A percentile compares a stretch with the other conserved stretches of the same genome.
Conservation (phyloP, 2,113 vertebrate genomes). For the Ovis canadensis region DNA sequence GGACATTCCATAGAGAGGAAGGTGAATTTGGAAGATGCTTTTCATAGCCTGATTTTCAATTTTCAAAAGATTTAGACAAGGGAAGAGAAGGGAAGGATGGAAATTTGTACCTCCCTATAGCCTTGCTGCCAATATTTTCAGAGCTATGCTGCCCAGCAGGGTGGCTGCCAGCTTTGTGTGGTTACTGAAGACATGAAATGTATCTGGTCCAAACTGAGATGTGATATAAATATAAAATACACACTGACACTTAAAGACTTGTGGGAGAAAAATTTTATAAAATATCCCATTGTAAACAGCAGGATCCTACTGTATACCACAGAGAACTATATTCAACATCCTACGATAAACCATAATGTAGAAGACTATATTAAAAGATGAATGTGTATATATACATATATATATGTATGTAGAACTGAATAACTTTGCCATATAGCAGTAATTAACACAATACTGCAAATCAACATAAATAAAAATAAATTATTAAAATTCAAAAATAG, state of each 20-base stretch:
- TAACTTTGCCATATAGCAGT: not conserved
- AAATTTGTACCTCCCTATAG: not conserved
- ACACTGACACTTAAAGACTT: not conserved
- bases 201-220: not conserved
- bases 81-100: not conserved
- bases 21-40: constrained; percentile 44
- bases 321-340: not conserved
- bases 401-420: not conserved
- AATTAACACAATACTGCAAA: not conserved
- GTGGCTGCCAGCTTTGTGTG: not conserved
- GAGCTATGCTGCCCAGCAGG: not conserved
- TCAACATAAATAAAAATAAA: not conserved
- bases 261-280: not conserved
- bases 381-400: not conserved
- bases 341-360: not conserved
- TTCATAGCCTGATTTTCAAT: not conserved
- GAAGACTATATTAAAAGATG: not conserved
- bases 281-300: not conserved
- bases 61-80: constrained; percentile 13
- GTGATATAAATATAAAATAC: not conserved
- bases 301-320: not conserved
- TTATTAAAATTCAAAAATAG: not conserved
- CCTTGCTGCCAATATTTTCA: not conserved
- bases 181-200: not conserved
- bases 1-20: not conserved